Evolutionary conservation across 2,113 vertebrate species (phyloP).

Genomic region (Rhabdornis inornatus): DNA sequence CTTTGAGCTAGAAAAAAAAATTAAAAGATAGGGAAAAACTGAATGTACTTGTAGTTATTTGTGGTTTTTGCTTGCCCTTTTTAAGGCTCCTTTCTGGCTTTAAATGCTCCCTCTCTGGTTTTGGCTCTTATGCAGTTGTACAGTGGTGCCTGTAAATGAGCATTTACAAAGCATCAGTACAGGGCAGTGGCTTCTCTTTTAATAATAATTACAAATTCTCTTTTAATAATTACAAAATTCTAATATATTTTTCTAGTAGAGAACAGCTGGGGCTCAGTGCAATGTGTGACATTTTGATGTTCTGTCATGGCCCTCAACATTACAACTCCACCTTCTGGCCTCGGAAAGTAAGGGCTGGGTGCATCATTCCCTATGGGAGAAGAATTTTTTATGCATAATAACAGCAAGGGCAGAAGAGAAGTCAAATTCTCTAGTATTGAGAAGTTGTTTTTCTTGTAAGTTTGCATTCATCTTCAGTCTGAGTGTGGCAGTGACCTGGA

Average conservation of each 20-base stretch:
- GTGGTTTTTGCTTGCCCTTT: not conserved
- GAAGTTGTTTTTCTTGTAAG: not conserved
- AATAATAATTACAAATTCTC: not conserved
- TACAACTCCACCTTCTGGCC: slow-evolving; percentile 28
- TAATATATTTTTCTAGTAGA: not conserved
- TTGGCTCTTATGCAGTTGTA: not conserved
- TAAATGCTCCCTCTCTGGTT: not conserved
- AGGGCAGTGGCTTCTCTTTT: not conserved
- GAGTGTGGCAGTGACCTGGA: not conserved
- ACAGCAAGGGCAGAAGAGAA: not conserved
- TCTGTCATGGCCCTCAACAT: not conserved
- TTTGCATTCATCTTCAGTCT: rapidly evolving
- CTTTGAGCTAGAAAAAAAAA: not conserved
- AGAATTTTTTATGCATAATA: not conserved
- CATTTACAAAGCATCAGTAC: not conserved
- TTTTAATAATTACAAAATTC: not conserved
- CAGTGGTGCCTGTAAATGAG: not conserved
- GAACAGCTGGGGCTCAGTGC: not conserved
- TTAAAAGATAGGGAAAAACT: not conserved
- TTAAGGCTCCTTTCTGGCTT: not conserved
- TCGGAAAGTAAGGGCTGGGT: not conserved
- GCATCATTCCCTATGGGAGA: not conserved
- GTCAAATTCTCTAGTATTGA: not conserved
- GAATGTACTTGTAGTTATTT: not conserved
- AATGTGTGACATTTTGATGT: not conserved